These are phyloP conservation scores for Orussus abietinus DNA, from an alignment of 1,140 invertebrate genomes.

Conservation along the genomic window DNA sequence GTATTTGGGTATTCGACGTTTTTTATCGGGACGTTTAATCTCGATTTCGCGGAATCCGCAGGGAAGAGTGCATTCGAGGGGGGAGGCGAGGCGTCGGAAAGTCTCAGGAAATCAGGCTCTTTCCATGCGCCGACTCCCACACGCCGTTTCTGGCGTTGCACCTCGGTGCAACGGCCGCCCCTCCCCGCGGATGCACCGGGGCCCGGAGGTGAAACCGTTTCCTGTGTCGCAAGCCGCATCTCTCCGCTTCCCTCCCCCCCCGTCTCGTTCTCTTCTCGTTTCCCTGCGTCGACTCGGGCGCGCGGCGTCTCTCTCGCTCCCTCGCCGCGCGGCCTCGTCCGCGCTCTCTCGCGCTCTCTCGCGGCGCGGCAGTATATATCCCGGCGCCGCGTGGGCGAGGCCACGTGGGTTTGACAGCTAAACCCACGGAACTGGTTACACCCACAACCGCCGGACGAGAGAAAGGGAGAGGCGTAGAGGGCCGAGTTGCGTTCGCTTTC, in stretches of 20 bases:
- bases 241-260: slow-evolving; percentile 17
- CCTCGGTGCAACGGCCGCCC: slow-evolving; percentile 15
- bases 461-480: slow-evolving; percentile 5
- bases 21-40: too few species aligned
- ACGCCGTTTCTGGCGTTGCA: slow-evolving; percentile 13
- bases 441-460: slow-evolving; percentile 28
- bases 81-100: too few species aligned
- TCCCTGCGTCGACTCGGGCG: not conserved
- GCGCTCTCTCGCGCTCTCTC: not conserved
- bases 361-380: slow-evolving; percentile 31
- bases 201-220: slow-evolving; percentile 42
- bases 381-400: slow-evolving; percentile 38
- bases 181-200: too few species aligned
- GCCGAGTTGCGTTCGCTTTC: too few species aligned
- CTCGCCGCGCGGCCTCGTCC: slow-evolving; percentile 6
- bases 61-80: too few species aligned
- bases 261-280: slow-evolving; percentile 3
- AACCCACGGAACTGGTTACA: slow-evolving; percentile 50
- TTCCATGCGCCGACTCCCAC: too few species aligned
- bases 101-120: too few species aligned
- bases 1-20: too few species aligned
- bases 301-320: slow-evolving; percentile 17
- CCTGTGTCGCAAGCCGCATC: slow-evolving; percentile 44
- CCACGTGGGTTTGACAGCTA: slow-evolving; percentile 53
- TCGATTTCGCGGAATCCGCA: too few species aligned